Base-by-base conservation (phyloP, 2,888 invertebrate genomes). In the Noctua janthe region DNA sequence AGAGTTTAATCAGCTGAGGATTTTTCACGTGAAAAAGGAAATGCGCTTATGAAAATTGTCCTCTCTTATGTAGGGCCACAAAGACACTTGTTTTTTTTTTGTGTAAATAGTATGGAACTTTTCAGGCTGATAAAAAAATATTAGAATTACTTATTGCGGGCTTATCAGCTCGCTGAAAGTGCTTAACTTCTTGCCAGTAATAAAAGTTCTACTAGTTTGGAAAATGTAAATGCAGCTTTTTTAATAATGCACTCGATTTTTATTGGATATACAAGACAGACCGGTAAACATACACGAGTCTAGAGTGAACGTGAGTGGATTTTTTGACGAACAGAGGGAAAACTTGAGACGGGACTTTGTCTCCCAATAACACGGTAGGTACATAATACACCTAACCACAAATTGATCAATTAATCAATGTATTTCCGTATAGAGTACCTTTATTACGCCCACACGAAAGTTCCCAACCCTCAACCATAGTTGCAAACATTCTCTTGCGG, bases 401-500 rank as follows among this genome's bases (percentile, higher is more conserved):
- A 15, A 47, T 39, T 54, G 49, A 43, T 43, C 11, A 17, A 76
- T 39, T 43, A 76, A 23, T 43, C 23, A 11, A 76, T 43, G 29
- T 51, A 23, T 76, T 47, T 35, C 29, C 35, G 20, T 20, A 10
- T 20, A 3, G 2, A 11, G n/a, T 51, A 23, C 17, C 17, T 23
- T 47, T 49, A 56, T 47, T 54, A n/a, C 13, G 13, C 54, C 39
- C 62, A 29, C 39, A 15, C 13, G 10, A 8, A 59, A 49, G 47
- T 72, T 72, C 0, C 17, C 10, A 35, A 39, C 11, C 39, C 47
- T 20, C 35, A 15, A 23, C n/a, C 17, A 56, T n/a, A 73, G 56
- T 84, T n/a, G 15, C 4, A 0, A 62, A 80, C 64, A 51, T 35
- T 84, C 20, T n/a, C n/a, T 29, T 15, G 56, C 7, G 20, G 62